Base-by-base conservation (phyloP, 2,888 invertebrate species). In the Bembecia ichneumoniformis region DNA sequence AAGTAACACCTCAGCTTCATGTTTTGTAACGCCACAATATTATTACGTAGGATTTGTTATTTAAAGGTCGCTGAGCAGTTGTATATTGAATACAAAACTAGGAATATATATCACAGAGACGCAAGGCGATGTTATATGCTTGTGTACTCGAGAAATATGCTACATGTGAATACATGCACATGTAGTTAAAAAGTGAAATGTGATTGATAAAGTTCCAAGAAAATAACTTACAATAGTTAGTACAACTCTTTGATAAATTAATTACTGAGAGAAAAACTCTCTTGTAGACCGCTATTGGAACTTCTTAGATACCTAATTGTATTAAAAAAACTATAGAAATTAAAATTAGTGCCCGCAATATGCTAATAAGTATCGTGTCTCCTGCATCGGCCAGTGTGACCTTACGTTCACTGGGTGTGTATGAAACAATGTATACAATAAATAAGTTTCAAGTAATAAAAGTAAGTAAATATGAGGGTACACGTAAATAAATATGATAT, bases 371-470 rank as follows among this genome's bases (percentile, higher is more conserved):
- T 71, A 64, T 62, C 62, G 70, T 72, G 74, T 66, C 71, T 70
- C 64, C 60, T 59, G 54, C 60, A 52, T 55, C 57, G 56, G 53
- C 55, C 55, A 40, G 52, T 52, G 52, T 67, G 79, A 77, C 79
- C 79, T 82, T 79, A 71, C 78, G 62, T 77, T 80, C 79, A 74
- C 78, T 61, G 55, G 50, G 45, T 45, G 44, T 14, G 45, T 50
- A 36, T 10, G 43, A 17, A 45, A 36, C 34, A 40, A 45, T 45
- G 36, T 47, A n/a, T n/a, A 34, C 46, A 17, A 10, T 15, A 44
- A 16, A 44, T 13, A 15, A 16, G 16, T 13, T 44, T 44, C 3
- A 44, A 16, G 14, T 16, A 44, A 44, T 44, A 44, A 44, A n/a
- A 44, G 28, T 44, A 43, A 51, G 35, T 40, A 40, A 14, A 40